Evolutionary conservation across 2,888 invertebrate genomes (phyloP), one percentile per base, ranked within the genome.

Genomic region (Aspidiotus destructor): DNA sequence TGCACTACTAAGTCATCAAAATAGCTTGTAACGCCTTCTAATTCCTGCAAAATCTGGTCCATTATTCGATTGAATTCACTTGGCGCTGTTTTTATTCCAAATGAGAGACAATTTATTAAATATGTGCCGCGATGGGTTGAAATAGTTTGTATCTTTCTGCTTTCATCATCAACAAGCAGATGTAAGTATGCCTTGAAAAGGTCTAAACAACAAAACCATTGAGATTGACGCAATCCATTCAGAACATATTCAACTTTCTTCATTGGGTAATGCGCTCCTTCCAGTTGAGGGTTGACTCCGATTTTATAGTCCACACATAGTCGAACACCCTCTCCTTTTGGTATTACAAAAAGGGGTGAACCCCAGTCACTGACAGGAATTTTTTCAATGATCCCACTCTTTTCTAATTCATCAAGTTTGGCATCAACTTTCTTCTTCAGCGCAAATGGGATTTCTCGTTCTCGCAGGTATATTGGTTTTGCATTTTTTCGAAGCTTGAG

Each of bases 401-500:
- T 17, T 69, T 71, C 68, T 7, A 72, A 52, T 28, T 13, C 40
- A n/a, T 70, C 70, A 9, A 72, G 64, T 64, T 72, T 70, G n/a
- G 42, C n/a, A n/a, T 72, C 60, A 11, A 72, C 69, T 55, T 41
- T 17, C n/a, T 44, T 67, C 10, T 53, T 28, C 11, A 71, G 57
- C 11, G 69, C 71, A 41, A 70, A 60, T 8, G 72, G 72, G 10
- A 70, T 64, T 28, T 41, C 44, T 3, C 71, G 68, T 15, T 73
- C 71, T 15, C 71, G 68, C 6, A 65, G 17, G 58, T 70, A 73
- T 17, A 71, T 69, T 16, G 74, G 73, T 68, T 63, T 71, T 13
- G 74, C 72, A 15, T 72, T 71, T 55, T 74, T 73, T 41, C 73
- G 62, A 11, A 75, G 60, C 62, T 72, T 69, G 9, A 73, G 53